These are phyloP conservation scores for Tetragonisca angustula DNA, from an alignment of 2,888 invertebrate species.

Conservation along the genomic window DNA sequence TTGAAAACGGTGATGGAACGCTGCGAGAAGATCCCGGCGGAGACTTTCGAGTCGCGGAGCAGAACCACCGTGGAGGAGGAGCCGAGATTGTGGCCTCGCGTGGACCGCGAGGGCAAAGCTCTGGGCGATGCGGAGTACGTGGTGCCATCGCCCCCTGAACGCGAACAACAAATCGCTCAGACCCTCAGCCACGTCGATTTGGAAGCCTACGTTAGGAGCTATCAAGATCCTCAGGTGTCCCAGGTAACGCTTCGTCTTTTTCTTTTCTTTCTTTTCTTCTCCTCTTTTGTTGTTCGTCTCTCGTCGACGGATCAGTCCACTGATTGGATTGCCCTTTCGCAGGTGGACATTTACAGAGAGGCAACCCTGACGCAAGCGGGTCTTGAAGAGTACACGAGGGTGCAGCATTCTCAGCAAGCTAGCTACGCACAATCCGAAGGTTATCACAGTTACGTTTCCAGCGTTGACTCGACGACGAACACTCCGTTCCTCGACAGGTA, in stretches of 20 bases:
- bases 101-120: constrained; percentile 88
- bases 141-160: constrained; percentile 89
- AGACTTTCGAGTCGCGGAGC: constrained; percentile 85
- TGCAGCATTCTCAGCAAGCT: constrained; percentile 88
- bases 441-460: constrained; percentile 92
- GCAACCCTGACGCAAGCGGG: constrained; percentile 84
- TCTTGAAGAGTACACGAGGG: constrained; percentile 85
- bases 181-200: constrained; percentile 88
- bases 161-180: constrained; percentile 84
- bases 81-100: constrained; percentile 85
- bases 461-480: constrained; percentile 88
- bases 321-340: constrained; percentile 9
- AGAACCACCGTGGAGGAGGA: constrained; percentile 81
- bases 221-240: constrained; percentile 84
- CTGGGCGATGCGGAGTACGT: constrained; percentile 88
- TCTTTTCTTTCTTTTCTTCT: too few species aligned
- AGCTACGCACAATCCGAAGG: constrained; percentile 93
- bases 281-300: too few species aligned
- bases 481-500: constrained; percentile 91
- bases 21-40: constrained; percentile 87
- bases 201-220: constrained; percentile 89
- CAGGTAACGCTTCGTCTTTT: constrained; percentile 69
- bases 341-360: constrained; percentile 82
- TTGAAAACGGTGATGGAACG: constrained; percentile 90
- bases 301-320: too few species aligned